Conservation (phyloP, 2,113 vertebrate genomes). For the Mus musculus region DNA sequence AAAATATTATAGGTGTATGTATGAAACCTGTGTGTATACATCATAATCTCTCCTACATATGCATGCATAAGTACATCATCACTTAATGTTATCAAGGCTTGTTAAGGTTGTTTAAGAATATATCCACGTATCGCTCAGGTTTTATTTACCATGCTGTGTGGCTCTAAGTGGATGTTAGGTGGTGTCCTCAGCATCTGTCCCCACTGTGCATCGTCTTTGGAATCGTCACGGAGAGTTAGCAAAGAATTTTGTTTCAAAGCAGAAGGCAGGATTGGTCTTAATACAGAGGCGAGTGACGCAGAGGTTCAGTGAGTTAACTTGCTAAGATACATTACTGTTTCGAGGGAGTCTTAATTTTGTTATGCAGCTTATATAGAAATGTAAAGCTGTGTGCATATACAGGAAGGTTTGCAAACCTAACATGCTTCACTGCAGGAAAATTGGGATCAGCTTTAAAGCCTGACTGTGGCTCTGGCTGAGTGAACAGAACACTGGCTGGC, state of each 20-base stretch:
- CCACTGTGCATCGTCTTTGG: not conserved
- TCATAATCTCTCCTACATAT: not conserved
- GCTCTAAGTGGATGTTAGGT: slow-evolving; percentile 27
- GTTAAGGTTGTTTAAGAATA: not conserved
- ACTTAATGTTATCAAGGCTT: slow-evolving; percentile 4
- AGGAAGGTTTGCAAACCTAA: slow-evolving; percentile 12
- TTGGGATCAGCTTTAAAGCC: not conserved
- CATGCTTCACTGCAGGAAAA: not conserved
- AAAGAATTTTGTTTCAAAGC: not conserved
- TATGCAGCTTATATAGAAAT: slow-evolving; percentile 1
- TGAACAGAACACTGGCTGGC: slow-evolving; percentile 18
- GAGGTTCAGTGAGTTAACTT: not conserved
- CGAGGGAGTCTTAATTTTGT: slow-evolving; percentile 37
- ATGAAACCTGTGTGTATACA: not conserved
- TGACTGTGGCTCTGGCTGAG: slow-evolving; percentile 6
- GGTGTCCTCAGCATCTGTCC: not conserved
- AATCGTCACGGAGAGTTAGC: not conserved
- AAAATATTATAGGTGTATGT: not conserved
- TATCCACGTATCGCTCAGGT: slow-evolving; percentile 4
- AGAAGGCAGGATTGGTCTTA: not conserved
- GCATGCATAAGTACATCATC: not conserved
- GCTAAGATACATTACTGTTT: slow-evolving; percentile 17
- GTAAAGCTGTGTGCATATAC: not conserved
- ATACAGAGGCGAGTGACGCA: not conserved
- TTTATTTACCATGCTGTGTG: slow-evolving; percentile 20